Percentiles rank a stretch among this genome's conserved stretches.
Conservation (phyloP, 1,140 invertebrate species). For the Magallana gigas region DNA sequence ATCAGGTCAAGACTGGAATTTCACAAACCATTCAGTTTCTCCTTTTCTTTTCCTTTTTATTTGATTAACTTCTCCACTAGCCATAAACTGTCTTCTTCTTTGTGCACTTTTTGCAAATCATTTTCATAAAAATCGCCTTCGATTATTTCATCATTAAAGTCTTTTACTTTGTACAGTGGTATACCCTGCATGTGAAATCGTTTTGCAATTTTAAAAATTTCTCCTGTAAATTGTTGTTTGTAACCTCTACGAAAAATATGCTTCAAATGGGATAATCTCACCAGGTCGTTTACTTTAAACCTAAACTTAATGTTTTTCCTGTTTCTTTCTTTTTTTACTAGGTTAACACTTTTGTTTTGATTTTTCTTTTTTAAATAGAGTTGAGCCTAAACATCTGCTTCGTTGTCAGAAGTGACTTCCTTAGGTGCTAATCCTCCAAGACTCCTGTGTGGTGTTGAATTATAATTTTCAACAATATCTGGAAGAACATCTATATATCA, state of each 20-base stretch:
- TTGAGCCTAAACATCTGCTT: slow-evolving; percentile 47
- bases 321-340: background rate
- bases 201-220: slow-evolving; percentile 14
- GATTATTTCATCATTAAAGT: slow-evolving; percentile 40
- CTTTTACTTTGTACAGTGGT: slow-evolving; percentile 43
- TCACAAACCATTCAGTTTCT: background rate
- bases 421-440: slow-evolving; percentile 42
- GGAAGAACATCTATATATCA: slow-evolving; percentile 45
- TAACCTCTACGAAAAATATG: slow-evolving; percentile 34
- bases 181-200: slow-evolving; percentile 37
- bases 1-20: background rate
- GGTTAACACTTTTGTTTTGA: background rate
- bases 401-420: slow-evolving; percentile 41
- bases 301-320: background rate
- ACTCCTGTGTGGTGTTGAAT: slow-evolving; percentile 42
- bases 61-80: slow-evolving; percentile 39
- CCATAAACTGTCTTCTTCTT: slow-evolving; percentile 41
- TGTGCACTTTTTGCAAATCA: slow-evolving; percentile 36
- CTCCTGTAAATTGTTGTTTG: slow-evolving; percentile 38
- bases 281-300: slow-evolving; percentile 43
- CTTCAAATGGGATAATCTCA: background rate
- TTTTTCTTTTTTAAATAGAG: slow-evolving; percentile 5
- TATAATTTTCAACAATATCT: slow-evolving; percentile 47
- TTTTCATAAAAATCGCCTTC: slow-evolving; percentile 44
- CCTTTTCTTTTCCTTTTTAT: slow-evolving; percentile 25